phyloP scores from a whole-genome alignment of 1,140 invertebrate genomes.

The Armadillidium nasatum region DNA sequence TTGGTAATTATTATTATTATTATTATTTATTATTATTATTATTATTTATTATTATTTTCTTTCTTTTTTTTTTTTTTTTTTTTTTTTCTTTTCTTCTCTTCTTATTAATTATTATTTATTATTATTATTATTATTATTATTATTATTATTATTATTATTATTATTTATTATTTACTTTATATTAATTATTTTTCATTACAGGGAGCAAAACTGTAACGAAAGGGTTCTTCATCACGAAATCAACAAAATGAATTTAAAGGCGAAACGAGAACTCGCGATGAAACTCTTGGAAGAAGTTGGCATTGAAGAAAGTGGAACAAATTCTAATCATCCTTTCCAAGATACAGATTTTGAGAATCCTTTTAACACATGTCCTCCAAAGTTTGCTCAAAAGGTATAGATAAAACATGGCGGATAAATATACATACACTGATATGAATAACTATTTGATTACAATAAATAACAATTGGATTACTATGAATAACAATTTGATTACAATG shows the following conservation, averaged over 20 bases:
- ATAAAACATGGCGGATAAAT: too few species aligned
- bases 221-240: constrained; percentile 31
- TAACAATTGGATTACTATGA: too few species aligned
- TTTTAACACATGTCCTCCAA: constrained; percentile 30
- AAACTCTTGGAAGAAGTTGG: constrained; percentile 17
- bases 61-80: too few species aligned
- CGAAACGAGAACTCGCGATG: constrained; percentile 23
- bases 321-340: constrained; percentile 26
- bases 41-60: neutral
- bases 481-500: too few species aligned
- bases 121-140: too few species aligned
- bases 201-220: constrained; percentile 28
- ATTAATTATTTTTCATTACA: neutral
- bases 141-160: too few species aligned
- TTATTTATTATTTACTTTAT: too few species aligned
- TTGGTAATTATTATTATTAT: constrained; percentile 24
- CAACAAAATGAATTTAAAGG: constrained; percentile 18
- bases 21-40: neutral
- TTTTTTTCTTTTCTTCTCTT: too few species aligned
- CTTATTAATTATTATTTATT: too few species aligned
- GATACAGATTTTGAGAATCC: constrained; percentile 40
- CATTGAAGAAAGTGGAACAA: constrained; percentile 7
- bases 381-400: constrained; percentile 10
- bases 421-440: too few species aligned
- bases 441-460: too few species aligned